Percentiles rank a stretch among this genome's conserved stretches.
Evolutionary conservation across 37 sponge, comb jelly and placozoan species (phyloP).

Genomic region (Corticium candelabrum): DNA sequence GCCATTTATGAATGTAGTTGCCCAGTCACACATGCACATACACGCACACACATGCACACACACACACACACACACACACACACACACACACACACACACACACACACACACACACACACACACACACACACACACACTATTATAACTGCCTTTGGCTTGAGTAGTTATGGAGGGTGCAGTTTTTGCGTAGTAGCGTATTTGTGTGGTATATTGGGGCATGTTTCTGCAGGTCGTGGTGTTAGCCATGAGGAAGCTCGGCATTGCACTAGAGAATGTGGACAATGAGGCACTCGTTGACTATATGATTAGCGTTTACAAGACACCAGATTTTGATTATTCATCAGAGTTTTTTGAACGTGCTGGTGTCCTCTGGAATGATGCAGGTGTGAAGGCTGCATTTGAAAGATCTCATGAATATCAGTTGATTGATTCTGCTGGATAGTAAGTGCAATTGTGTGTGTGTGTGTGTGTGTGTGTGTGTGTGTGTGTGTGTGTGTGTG

Average conservation of each 20-base stretch:
- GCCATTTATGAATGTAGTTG: no score
- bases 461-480: slow-evolving; percentile 5
- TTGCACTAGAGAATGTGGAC: background rate
- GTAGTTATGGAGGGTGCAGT: no score
- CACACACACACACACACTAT: slow-evolving; percentile 5
- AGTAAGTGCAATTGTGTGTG: slow-evolving; percentile 15
- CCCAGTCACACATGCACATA: background rate
- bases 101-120: slow-evolving; percentile 5
- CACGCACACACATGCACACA: background rate
- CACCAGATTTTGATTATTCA: background rate
- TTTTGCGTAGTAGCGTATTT: background rate
- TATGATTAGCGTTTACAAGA: background rate
- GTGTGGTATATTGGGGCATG: background rate
- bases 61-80: slow-evolving; percentile 5
- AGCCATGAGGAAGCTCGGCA: background rate
- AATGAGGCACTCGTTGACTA: background rate
- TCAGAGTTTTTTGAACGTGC: background rate
- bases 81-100: slow-evolving; percentile 5
- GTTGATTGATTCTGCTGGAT: slow-evolving; percentile 84
- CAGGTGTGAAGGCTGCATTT: slow-evolving; percentile 59
- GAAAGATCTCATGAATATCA: slow-evolving; percentile 69
- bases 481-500: slow-evolving; percentile 5
- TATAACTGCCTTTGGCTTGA: background rate
- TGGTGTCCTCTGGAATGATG: slow-evolving; percentile 50
- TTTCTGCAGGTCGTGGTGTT: background rate